These are phyloP conservation scores for Sinosuthora webbiana DNA, from an alignment of 2,113 vertebrate genomes.

Conservation along the genomic window DNA sequence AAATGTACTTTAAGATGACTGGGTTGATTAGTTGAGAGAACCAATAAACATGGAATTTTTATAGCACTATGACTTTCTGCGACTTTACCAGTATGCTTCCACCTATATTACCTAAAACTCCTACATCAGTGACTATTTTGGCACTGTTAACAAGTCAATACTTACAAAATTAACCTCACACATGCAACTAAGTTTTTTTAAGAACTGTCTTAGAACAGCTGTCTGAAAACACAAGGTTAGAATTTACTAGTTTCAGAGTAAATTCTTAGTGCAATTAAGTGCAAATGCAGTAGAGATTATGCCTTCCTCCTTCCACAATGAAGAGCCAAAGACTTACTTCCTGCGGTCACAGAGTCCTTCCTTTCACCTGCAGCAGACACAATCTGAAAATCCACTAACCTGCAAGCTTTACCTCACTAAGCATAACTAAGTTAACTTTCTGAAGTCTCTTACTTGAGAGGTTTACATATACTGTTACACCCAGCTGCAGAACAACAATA, in stretches of 20 bases:
- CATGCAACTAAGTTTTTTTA: not conserved
- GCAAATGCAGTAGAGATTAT: not conserved
- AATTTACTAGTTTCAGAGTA: not conserved
- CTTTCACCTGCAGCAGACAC: not conserved
- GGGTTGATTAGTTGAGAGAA: not conserved
- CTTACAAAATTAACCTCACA: not conserved
- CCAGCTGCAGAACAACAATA: not conserved
- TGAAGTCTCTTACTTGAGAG: not conserved
- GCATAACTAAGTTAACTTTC: not conserved
- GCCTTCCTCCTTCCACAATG: not conserved
- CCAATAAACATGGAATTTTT: not conserved
- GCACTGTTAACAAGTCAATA: not conserved
- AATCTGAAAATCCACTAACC: not conserved
- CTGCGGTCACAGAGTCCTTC: not conserved
- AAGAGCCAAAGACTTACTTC: not conserved
- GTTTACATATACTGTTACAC: not conserved
- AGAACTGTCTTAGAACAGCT: not conserved
- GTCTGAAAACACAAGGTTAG: not conserved
- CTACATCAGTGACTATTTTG: not conserved
- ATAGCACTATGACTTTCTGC: not conserved
- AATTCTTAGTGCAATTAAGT: not conserved
- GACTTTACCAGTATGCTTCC: not conserved
- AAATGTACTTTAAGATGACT: not conserved
- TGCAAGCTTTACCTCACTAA: not conserved
- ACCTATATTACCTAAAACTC: not conserved